Conservation (phyloP, 2,113 vertebrate species). For the Neotragus moschatus region DNA sequence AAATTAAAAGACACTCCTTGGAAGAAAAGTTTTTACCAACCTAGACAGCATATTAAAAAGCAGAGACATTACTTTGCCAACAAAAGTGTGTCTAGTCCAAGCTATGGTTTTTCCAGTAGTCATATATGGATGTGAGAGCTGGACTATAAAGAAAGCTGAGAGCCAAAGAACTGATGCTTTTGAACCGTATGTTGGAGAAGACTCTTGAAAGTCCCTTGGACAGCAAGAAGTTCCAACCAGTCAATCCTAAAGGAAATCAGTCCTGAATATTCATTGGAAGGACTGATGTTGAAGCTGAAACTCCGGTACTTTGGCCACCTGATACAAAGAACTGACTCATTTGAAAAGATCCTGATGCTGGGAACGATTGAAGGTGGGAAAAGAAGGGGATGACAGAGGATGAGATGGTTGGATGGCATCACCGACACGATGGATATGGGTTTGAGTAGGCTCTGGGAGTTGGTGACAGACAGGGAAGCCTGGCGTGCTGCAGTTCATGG, state of each 20-base stretch:
- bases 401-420: background rate
- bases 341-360: background rate
- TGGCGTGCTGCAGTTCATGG: background rate
- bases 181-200: background rate
- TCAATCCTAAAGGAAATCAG: background rate
- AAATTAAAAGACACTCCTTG: background rate
- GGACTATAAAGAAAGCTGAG: background rate
- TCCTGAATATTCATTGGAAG: background rate
- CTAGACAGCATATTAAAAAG: background rate
- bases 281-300: background rate
- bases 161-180: background rate
- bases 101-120: background rate
- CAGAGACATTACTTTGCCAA: background rate
- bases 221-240: background rate
- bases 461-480: background rate
- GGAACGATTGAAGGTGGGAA: background rate
- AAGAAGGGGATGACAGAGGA: background rate
- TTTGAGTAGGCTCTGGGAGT: background rate
- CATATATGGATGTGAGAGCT: background rate
- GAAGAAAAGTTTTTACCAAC: background rate
- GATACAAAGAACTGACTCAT: background rate
- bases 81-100: background rate
- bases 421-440: rapidly evolving
- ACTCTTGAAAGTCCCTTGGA: background rate
- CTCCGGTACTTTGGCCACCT: background rate